phyloP scores from a whole-genome alignment of 2,113 vertebrate genomes.

The Dipodomys merriami region DNA sequence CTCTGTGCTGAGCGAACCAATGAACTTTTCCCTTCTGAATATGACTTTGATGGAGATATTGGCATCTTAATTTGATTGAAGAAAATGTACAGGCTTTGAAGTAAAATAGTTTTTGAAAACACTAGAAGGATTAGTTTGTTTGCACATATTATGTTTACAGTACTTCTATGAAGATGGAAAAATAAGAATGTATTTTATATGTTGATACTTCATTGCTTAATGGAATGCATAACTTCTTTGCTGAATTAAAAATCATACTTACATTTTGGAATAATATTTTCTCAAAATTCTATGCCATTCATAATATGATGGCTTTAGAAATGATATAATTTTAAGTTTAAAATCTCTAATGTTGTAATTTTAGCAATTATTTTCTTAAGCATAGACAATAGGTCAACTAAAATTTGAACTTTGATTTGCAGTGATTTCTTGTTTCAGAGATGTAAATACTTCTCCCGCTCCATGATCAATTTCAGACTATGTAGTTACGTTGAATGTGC shows the following conservation, averaged over 20 bases:
- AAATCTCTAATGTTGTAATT: background rate
- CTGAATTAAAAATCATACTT: background rate
- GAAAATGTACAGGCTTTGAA: background rate
- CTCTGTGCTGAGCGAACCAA: background rate
- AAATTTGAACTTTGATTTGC: background rate
- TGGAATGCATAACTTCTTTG: background rate
- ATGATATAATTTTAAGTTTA: background rate
- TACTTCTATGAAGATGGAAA: background rate
- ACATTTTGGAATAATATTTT: background rate
- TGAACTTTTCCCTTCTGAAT: background rate
- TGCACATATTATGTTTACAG: background rate
- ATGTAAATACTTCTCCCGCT: background rate
- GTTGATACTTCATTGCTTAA: background rate
- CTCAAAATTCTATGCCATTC: background rate
- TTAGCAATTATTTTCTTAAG: background rate
- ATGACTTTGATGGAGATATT: background rate
- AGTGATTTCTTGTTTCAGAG: background rate
- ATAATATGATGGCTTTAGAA: background rate
- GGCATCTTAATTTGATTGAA: background rate
- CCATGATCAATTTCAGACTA: background rate
- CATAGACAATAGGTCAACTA: background rate
- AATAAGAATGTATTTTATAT: background rate
- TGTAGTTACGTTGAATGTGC: background rate
- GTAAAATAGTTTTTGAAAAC: background rate
- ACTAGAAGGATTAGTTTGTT: background rate